Base-by-base conservation (phyloP, 1,140 invertebrate genomes). In the Anastatus disparis region DNA sequence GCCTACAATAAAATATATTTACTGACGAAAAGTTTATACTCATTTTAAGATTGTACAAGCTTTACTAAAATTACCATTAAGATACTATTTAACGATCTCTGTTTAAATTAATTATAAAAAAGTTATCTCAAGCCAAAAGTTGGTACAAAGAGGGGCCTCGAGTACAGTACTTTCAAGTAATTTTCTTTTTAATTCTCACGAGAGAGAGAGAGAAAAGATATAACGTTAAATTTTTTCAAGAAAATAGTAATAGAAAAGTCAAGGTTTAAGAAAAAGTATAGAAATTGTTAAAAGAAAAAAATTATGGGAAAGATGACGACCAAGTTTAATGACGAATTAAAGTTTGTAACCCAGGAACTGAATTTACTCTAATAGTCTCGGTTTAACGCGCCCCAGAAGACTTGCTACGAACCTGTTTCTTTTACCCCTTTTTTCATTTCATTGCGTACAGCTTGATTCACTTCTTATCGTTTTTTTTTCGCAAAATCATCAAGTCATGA, bases 341-440 rank as follows among this genome's bases (percentile, higher is more conserved):
- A 77, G 50, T 76, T 77, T 77, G n/a, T n/a, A 70, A 71, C 73
- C 67, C 65, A 76, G 69, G 69, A 75, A n/a, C n/a, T n/a, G n/a
- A 75, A 75, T 78, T 78, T 75, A 73, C 78, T 75, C 74, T 59
- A 72, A 75, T 75, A 73, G 22, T 31, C 48, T 46, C 52, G 61
- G n/a, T 24, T 69, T 15, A 42, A 50, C 42, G 59, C 42, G 17
- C 7, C 59, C 17, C 59, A 1, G 15, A 46, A 26, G 38, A 42
- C 12, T 6, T n/a, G n/a, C n/a, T n/a, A n/a, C n/a, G n/a, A n/a
- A n/a, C n/a, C n/a, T n/a, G n/a, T n/a, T n/a, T n/a, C n/a, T n/a
- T n/a, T n/a, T 15, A 50, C 46, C 46, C 17, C 26, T 13, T 10
- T 26, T 26, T 42, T 29, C 6, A 27, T n/a, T 29, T 53, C 40